Evolutionary conservation across 1,140 invertebrate species (phyloP).

Genomic region (Diorhabda elongata): DNA sequence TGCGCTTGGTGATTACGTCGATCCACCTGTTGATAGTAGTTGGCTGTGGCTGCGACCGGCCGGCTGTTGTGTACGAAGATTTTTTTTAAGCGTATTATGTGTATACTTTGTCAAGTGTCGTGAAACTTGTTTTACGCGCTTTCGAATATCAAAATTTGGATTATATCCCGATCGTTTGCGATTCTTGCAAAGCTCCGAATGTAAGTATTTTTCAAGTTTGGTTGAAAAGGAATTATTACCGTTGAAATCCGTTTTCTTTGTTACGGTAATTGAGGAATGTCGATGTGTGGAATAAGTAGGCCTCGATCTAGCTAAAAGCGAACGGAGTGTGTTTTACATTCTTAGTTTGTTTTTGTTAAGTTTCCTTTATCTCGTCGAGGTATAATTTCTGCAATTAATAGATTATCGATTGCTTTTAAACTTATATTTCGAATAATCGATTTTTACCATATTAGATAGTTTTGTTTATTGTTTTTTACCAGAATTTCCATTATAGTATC

Average conservation of each 20-base stretch:
- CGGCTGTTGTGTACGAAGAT: not conserved
- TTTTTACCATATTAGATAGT: too few relatives aligned
- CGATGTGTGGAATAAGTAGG: not conserved
- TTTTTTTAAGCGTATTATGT: not conserved
- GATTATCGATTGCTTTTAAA: too few relatives aligned
- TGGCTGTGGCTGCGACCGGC: not conserved
- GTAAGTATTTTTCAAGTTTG: not conserved
- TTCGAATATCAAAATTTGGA: not conserved
- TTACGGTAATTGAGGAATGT: slow-evolving; percentile 2
- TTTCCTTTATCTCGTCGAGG: too few relatives aligned
- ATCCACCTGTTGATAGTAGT: not conserved
- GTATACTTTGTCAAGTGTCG: not conserved
- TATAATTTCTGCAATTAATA: too few relatives aligned
- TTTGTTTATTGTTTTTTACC: too few relatives aligned
- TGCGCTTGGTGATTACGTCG: not conserved
- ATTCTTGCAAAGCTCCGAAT: not conserved
- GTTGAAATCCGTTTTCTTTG: not conserved
- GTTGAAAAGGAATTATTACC: not conserved
- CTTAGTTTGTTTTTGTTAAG: not conserved
- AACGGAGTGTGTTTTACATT: not conserved
- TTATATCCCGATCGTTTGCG: not conserved
- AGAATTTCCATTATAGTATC: too few relatives aligned
- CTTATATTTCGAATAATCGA: too few relatives aligned
- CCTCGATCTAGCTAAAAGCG: not conserved
- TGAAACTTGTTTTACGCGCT: slow-evolving; percentile 2